Percentiles rank a stretch among this genome's conserved stretches.
Evolutionary conservation across 2,113 vertebrate species (phyloP).

Genomic region (Melozone crissalis): DNA sequence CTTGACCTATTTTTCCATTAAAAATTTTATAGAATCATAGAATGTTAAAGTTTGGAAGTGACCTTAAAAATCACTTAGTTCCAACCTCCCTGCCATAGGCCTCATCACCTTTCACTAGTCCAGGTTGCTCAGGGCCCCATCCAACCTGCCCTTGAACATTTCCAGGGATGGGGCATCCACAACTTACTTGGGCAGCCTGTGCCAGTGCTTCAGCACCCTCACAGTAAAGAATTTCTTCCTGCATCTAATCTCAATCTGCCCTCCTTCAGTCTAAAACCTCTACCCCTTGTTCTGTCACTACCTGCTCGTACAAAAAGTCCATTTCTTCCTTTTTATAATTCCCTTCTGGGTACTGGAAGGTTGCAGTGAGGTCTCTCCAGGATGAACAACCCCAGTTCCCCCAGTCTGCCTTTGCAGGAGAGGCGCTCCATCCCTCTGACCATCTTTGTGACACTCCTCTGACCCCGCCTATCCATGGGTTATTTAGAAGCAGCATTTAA

Average conservation of each 20-base stretch:
- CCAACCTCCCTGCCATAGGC: background rate
- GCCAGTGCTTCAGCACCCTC: background rate
- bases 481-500: background rate
- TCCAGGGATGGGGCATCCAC: background rate
- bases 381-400: background rate
- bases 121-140: background rate
- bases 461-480: background rate
- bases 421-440: background rate
- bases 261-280: background rate
- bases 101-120: background rate
- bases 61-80: background rate
- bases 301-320: rapidly evolving
- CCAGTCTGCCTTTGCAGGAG: background rate
- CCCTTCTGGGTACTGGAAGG: background rate
- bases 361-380: background rate
- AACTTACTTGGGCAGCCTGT: background rate
- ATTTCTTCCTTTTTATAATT: background rate
- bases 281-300: background rate
- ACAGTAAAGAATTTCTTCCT: background rate
- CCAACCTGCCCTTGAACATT: background rate
- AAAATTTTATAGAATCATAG: background rate
- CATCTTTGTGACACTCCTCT: background rate
- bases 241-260: background rate
- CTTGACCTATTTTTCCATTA: background rate
- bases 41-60: background rate